Evolutionary conservation across 2,888 invertebrate genomes (phyloP), one percentile per base, ranked within the genome.

Genomic region (Napeogenes inachia): DNA sequence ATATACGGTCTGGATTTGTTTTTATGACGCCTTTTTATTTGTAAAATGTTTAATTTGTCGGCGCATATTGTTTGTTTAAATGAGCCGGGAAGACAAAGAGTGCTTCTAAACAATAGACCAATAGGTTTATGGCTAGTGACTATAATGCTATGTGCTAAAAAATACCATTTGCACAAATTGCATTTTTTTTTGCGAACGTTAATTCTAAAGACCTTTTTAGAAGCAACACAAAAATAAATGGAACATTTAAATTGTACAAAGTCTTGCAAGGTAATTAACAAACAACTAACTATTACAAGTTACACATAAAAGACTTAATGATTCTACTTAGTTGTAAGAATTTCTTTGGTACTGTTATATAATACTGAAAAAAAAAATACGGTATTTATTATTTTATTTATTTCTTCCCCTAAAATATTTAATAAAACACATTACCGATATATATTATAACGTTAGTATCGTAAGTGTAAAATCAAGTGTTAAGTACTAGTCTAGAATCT

Each of bases 401-500:
- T 50, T 30, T 10, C 10, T 42, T 42, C 12, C 8, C 12, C 8
- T 35, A 58, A 56, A 59, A 53, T 61, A 59, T 47, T 57, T 47
- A 57, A 54, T 54, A 63, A 61, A 60, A 50, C 58, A 58, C 13
- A 50, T n/a, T 32, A 50, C 4, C 10, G 58, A 33, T 10, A 56
- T 46, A 35, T 54, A 54, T 38, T 47, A 30, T 47, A 42, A 8
- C 45, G 45, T 38, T 50, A 57, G 47, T 45, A 35, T 54, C 57
- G 71, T 68, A 68, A 73, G 72, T 75, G 73, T 70, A 74, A 76
- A 79, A 82, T 80, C 68, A 73, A 79, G 79, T 85, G 86, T 79
- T 78, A 85, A 86, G 84, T 84, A 78, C 81, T 81, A 87, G 84
- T 81, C 86, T 88, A 89, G 88, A 89, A 89, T 88, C 89, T 89